Evolutionary conservation across 2,113 vertebrate genomes (phyloP).

Genomic region (Crotalus tigris): DNA sequence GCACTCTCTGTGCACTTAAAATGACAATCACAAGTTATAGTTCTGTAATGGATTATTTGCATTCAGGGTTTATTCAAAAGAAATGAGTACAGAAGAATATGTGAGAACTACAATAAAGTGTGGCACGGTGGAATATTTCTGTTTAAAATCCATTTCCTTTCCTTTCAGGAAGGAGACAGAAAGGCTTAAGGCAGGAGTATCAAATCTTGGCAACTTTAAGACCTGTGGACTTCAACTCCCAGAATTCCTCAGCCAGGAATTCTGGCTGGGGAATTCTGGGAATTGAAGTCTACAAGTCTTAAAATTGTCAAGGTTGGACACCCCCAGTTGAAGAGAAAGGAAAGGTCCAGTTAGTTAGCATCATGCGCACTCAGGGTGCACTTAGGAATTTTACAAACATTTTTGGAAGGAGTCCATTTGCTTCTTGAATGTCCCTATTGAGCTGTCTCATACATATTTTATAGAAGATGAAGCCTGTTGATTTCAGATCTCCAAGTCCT

Average conservation of each 20-base stretch:
- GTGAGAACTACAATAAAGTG: neutral
- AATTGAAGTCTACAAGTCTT: neutral
- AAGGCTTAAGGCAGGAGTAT: neutral
- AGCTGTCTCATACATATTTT: slow-evolving; percentile 13
- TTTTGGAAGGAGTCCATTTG: neutral
- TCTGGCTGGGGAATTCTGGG: neutral
- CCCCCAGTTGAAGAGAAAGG: neutral
- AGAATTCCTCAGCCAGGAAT: neutral
- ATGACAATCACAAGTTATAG: neutral
- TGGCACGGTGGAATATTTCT: neutral
- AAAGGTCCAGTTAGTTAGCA: neutral
- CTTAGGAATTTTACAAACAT: neutral
- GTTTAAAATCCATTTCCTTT: neutral
- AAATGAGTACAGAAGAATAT: neutral
- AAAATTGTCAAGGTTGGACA: neutral
- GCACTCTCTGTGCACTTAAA: neutral
- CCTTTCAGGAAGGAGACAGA: neutral
- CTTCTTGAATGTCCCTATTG: neutral
- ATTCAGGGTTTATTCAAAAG: neutral
- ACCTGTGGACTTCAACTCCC: neutral
- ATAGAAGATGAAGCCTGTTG: neutral
- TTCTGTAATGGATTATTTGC: neutral
- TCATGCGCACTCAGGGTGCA: neutral
- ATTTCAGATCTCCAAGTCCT: slow-evolving; percentile 7
- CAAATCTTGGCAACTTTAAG: neutral